Evolutionary conservation across 2,888 invertebrate genomes (phyloP), one percentile per base, ranked within the genome.

Genomic region (Drosophila fungiperda): DNA sequence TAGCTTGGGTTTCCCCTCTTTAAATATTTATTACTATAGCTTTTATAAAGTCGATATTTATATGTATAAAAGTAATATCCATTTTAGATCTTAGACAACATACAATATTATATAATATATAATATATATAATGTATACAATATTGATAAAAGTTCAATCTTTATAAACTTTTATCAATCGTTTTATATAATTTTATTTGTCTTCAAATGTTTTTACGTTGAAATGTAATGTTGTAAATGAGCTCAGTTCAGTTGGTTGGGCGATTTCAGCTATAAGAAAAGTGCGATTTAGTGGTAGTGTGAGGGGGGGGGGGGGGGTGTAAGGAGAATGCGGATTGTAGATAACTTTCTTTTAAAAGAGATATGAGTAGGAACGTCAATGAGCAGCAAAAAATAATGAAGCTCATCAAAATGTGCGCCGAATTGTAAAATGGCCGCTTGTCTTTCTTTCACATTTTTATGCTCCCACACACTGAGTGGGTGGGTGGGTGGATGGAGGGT

Each of bases 371-470:
- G 76, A 81, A 81, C 85, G 79, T 84, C 85, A 87, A 85, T 85
- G 87, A 83, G 83, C 81, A 87, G 81, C 80, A 84, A 81, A 85
- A 85, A 85, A 87, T 87, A 84, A 87, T 84, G 87, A 76, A 84
- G 87, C 85, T 83, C 85, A 87, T 85, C 87, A 84, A 81, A 87
- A 87, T 87, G 87, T 87, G 89, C 89, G 83, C 86, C 91, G 91
- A 91, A 90, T 90, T 91, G 90, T 91, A 86, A 90, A 90, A 90
- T 89, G 89, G 81, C 73, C 87, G 75, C 79, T 69, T 78, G 80
- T 55, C 68, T 68, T 77, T 74, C 66, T 60, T 67, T 64, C 11
- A 40, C 32, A 36, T 32, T 57, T 42, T 38, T 40, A 12, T 58
- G 49, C 42, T 64, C 26, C 49, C 54, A 20, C 20, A 42, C 11